Conservation (phyloP, 1,140 invertebrate species). For the Adoxophyes honmai region DNA sequence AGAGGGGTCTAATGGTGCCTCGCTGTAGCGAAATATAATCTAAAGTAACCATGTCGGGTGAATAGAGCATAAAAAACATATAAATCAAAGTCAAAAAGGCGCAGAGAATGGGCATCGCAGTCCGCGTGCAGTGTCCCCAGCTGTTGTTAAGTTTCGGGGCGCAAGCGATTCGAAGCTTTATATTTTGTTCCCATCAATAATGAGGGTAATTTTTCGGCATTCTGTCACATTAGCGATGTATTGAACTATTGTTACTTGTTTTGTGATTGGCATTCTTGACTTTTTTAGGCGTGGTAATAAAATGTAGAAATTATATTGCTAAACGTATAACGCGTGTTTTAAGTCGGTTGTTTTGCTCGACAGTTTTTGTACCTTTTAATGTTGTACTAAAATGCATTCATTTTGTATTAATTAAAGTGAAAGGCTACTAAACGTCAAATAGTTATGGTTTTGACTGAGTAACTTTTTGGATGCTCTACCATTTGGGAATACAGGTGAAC, state of each 20-base stretch:
- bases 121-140: constrained; percentile 66
- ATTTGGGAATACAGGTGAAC: too few species aligned
- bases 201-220: constrained; percentile 67
- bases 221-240: constrained; percentile 70
- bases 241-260: constrained; percentile 60
- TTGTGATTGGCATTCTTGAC: neutral
- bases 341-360: too few species aligned
- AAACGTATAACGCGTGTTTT: too few species aligned
- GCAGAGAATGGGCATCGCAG: constrained; percentile 74
- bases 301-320: too few species aligned
- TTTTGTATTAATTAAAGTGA: too few species aligned
- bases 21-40: constrained; percentile 40
- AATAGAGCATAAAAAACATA: constrained; percentile 76
- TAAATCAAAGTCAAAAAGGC: constrained; percentile 80
- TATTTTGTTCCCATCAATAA: constrained; percentile 69
- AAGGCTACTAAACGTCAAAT: too few species aligned
- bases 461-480: too few species aligned
- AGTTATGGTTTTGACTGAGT: too few species aligned
- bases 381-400: too few species aligned
- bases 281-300: too few species aligned
- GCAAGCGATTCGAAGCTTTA: constrained; percentile 44
- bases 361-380: too few species aligned
- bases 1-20: constrained; percentile 22
- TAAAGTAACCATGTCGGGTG: constrained; percentile 68
- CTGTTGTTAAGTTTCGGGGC: constrained; percentile 37